Evolutionary conservation across 2,797 vertebrate genomes (phyloP).

Genomic region (Lacerta agilis): DNA sequence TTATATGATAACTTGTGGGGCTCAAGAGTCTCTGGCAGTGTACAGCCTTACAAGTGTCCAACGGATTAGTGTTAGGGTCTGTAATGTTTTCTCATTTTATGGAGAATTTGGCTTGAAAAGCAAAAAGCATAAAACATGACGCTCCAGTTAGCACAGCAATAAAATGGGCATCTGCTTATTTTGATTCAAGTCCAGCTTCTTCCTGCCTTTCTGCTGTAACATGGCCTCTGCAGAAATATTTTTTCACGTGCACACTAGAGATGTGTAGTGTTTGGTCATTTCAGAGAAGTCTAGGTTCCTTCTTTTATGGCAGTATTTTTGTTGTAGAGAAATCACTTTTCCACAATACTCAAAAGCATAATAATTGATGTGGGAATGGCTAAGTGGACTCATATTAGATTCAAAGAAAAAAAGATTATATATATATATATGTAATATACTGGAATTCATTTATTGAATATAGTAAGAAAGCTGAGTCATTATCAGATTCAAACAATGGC

Average conservation of each 20-base stretch:
- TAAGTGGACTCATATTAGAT: no score
- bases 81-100: slow-evolving; percentile 23
- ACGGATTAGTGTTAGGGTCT: background rate
- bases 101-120: background rate
- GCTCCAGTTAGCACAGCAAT: background rate
- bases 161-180: slow-evolving; percentile 16
- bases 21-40: background rate
- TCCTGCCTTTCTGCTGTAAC: background rate
- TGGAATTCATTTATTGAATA: no score
- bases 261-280: background rate
- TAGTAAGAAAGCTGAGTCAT: no score
- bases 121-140: background rate
- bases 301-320: background rate
- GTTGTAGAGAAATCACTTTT: background rate
- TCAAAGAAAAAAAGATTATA: no score
- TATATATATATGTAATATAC: no score
- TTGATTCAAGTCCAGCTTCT: slow-evolving; percentile 1
- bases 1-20: background rate
- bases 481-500: no score
- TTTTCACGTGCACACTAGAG: background rate
- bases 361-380: no score
- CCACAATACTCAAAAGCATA: background rate
- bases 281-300: background rate
- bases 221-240: background rate
- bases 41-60: background rate